Base-by-base conservation (phyloP, 2,113 vertebrate species). In the Tonatia bakeri region DNA sequence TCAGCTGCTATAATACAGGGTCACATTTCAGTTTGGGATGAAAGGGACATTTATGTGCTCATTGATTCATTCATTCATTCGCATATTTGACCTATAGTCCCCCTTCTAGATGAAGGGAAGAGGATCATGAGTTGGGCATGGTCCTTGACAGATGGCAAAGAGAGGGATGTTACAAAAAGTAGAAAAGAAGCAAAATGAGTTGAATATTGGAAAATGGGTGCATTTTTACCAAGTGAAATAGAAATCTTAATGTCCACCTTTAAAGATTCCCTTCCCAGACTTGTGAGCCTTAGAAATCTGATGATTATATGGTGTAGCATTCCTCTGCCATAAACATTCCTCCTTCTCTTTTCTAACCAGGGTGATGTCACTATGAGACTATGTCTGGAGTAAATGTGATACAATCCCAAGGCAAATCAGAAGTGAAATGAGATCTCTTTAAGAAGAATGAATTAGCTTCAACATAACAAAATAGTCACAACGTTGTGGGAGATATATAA, bases 401-500 rank as follows among this genome's bases (percentile, higher is more conserved):
- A 73, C 38, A 86, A 89, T 93, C 83, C 90, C 79, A 91, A 79
- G 73, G 94, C 64, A 94, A 90, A 86, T 93, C 89, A 92, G 90
- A 97, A 96, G 75, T 81, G 87, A 95, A 97, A 91, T 40, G 40
- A 86, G 90, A 86, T 90, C 70, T 89, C 54, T 93, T 85, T 69
- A 87, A 93, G 86, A 77, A 89, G 81, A 91, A 89, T 14, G 14
- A 89, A 95, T 97, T 79, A 95, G 64, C 50, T 64, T 83, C 94
- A 79, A 75, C 76, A 90, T 92, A 94, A 94, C 92, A 90, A 95
- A 96, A 95, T 40, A 89, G 83, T 94, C 90, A 54, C 76, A 94
- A 90, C 70, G 81, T 95, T 87, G 94, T 92, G 94, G 87, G 92
- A 97, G 90, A 95, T 87, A 90, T 56, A 56, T 64, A 84, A 94